Conservation (phyloP, 2,797 vertebrate species). For the Menidia menidia region DNA sequence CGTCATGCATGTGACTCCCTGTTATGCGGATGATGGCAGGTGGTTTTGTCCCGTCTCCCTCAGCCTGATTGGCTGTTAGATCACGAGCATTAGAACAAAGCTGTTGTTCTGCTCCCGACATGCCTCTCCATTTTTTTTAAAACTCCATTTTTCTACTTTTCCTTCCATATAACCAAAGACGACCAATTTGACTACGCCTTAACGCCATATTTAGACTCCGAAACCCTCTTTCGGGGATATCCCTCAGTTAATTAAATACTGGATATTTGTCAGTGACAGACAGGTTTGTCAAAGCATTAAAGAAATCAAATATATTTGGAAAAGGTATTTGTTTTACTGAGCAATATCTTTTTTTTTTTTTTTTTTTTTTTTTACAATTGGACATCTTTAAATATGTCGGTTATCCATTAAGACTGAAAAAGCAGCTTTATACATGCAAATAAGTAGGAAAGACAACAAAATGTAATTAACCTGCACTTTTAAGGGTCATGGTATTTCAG, state of each 20-base stretch:
- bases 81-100: constrained; percentile 60
- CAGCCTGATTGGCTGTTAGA: constrained; percentile 48
- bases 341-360: neutral
- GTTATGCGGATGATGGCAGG: constrained; percentile 46
- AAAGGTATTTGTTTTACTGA: neutral
- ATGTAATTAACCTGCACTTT: neutral
- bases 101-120: constrained; percentile 14
- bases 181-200: constrained; percentile 5
- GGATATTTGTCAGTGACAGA: constrained; percentile 38
- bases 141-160: constrained; percentile 22
- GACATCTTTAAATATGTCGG: neutral
- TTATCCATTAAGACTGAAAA: neutral
- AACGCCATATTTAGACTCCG: constrained; percentile 3
- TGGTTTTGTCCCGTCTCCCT: constrained; percentile 48
- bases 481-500: neutral
- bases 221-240: constrained; percentile 32
- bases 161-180: no score
- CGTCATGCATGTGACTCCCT: constrained; percentile 43
- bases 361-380: neutral
- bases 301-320: constrained; percentile 28
- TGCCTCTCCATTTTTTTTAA: constrained; percentile 38
- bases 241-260: constrained; percentile 55
- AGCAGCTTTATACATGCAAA: neutral
- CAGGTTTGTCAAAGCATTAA: constrained; percentile 48
- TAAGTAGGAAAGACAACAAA: neutral